A percentile compares a stretch with the other conserved stretches of the same genome.
These are phyloP conservation scores for Myiotriccus ornatus DNA, from an alignment of 2,797 vertebrate genomes.

Conservation along the genomic window DNA sequence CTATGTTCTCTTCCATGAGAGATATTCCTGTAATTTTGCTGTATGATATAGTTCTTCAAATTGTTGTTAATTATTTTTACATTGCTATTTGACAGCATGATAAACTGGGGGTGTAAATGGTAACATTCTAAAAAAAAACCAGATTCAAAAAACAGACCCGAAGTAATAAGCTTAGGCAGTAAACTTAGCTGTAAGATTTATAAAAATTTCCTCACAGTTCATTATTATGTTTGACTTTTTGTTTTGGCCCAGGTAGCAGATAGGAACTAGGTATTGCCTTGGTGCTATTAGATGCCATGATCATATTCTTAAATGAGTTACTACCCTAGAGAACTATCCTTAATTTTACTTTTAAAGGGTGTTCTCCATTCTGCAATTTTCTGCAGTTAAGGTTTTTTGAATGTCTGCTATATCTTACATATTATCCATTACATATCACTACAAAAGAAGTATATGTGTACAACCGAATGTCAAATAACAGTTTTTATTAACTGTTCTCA, in stretches of 20 bases:
- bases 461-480: neutral
- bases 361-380: neutral
- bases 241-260: neutral
- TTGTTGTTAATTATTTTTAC: neutral
- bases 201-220: neutral
- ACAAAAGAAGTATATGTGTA: neutral
- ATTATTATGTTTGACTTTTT: neutral
- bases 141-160: neutral
- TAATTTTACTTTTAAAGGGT: neutral
- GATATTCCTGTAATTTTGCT: neutral
- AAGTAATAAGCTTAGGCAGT: neutral
- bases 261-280: neutral
- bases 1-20: neutral
- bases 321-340: neutral
- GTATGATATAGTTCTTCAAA: neutral
- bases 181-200: neutral
- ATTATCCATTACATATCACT: neutral
- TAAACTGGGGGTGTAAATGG: neutral
- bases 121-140: neutral
- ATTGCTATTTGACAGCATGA: neutral
- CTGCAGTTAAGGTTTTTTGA: accelerated
- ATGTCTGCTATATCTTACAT: neutral
- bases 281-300: neutral
- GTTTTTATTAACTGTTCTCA: neutral
- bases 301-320: neutral